These are phyloP conservation scores for Ditula angustiorana DNA, from an alignment of 2,888 invertebrate species.

Conservation along the genomic window DNA sequence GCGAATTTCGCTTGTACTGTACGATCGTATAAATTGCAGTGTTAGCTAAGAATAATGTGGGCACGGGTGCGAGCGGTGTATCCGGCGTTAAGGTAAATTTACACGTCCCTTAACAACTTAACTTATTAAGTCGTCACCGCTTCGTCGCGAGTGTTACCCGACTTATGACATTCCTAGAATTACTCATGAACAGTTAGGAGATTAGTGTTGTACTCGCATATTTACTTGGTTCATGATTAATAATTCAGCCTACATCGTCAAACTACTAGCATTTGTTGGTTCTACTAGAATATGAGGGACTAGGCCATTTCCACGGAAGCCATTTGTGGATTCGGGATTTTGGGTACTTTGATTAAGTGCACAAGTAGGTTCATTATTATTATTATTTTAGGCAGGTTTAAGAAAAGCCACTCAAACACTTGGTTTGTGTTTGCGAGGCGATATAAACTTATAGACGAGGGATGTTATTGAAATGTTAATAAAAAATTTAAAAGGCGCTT, in stretches of 20 bases:
- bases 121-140: slow-evolving; percentile 80
- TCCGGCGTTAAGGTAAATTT: slow-evolving; percentile 82
- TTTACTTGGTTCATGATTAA: background rate
- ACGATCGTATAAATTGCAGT: slow-evolving; percentile 75
- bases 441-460: too few relatives aligned
- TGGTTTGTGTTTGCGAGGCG: too few relatives aligned
- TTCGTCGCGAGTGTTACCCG: slow-evolving; percentile 55
- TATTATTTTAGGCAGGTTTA: too few relatives aligned
- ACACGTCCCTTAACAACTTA: slow-evolving; percentile 78
- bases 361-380: too few relatives aligned
- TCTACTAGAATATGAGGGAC: too few relatives aligned
- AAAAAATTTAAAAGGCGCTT: too few relatives aligned
- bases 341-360: too few relatives aligned
- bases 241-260: background rate
- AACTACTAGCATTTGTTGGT: too few relatives aligned
- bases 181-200: background rate
- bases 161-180: slow-evolving; percentile 67
- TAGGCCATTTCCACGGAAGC: too few relatives aligned
- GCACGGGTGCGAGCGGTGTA: slow-evolving; percentile 66
- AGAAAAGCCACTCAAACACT: too few relatives aligned
- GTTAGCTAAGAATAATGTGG: slow-evolving; percentile 81
- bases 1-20: slow-evolving; percentile 54
- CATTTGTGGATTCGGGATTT: too few relatives aligned
- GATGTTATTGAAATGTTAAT: too few relatives aligned
- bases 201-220: slow-evolving; percentile 3